These are phyloP conservation scores for Helogale parvula DNA, from an alignment of 2,113 vertebrate genomes.

Conservation along the genomic window DNA sequence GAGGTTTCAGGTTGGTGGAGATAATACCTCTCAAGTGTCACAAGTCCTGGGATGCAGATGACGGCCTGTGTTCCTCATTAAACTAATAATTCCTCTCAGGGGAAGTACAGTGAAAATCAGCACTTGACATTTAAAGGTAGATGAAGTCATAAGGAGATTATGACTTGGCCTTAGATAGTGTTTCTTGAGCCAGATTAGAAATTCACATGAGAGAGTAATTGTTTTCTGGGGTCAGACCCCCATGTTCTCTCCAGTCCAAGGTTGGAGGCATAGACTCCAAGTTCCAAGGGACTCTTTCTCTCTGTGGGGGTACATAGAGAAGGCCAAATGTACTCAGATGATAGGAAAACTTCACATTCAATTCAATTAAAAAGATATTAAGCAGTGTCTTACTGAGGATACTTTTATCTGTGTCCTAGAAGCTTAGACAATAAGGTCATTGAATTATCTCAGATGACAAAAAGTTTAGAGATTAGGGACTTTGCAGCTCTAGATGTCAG, in stretches of 20 bases:
- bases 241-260: background rate
- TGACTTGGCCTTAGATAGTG: constrained; percentile 39
- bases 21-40: constrained; percentile 41
- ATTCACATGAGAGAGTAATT: constrained; percentile 25
- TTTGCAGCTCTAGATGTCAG: background rate
- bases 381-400: background rate
- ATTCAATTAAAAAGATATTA: background rate
- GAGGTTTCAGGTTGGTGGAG: constrained; percentile 46
- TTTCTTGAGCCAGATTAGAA: constrained; percentile 59
- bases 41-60: constrained; percentile 13
- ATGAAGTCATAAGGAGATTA: constrained; percentile 66
- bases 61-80: constrained; percentile 54
- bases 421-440: background rate
- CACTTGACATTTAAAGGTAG: constrained; percentile 71
- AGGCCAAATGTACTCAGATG: background rate
- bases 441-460: background rate
- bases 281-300: background rate
- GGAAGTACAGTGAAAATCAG: background rate
- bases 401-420: background rate
- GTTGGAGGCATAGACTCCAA: background rate
- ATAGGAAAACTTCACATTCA: background rate
- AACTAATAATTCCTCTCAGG: constrained; percentile 44
- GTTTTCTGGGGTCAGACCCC: background rate
- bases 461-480: background rate
- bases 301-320: background rate